Conservation (phyloP, 2,888 invertebrate genomes). For the Dinocampus coccinellae region DNA sequence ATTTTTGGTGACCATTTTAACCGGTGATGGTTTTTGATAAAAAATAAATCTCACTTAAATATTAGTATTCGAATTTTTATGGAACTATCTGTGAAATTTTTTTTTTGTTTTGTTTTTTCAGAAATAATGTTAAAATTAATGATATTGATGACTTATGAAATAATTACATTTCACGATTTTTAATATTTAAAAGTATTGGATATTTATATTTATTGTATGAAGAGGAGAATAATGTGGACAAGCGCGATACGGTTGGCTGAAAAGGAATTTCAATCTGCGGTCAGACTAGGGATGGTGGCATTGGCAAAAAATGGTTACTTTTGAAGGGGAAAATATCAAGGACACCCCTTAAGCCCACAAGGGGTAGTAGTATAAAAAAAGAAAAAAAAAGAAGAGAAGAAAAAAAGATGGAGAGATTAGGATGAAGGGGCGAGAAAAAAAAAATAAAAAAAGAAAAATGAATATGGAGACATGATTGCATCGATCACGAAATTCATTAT, state of each 20-base stretch:
- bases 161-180: too few species aligned
- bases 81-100: too few species aligned
- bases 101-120: too few species aligned
- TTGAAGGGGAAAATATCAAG: conserved; percentile 46
- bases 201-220: conserved; percentile 45
- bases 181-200: too few species aligned
- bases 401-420: conserved; percentile 6
- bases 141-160: too few species aligned
- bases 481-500: conserved; percentile 29
- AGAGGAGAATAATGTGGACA: conserved; percentile 63
- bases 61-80: too few species aligned
- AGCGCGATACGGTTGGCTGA: conserved; percentile 48
- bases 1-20: not conserved
- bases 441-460: conserved; percentile 20
- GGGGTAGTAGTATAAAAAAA: conserved; percentile 15
- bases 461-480: conserved; percentile 26
- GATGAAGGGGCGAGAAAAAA: not conserved
- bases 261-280: conserved; percentile 70
- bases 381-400: conserved; percentile 16
- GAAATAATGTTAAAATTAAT: too few species aligned
- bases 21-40: too few species aligned
- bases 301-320: conserved; percentile 51
- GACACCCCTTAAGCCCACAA: conserved; percentile 50
- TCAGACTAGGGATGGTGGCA: conserved; percentile 53
- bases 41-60: too few species aligned